Conservation (phyloP, 2,797 vertebrate genomes). For the Falco biarmicus region DNA sequence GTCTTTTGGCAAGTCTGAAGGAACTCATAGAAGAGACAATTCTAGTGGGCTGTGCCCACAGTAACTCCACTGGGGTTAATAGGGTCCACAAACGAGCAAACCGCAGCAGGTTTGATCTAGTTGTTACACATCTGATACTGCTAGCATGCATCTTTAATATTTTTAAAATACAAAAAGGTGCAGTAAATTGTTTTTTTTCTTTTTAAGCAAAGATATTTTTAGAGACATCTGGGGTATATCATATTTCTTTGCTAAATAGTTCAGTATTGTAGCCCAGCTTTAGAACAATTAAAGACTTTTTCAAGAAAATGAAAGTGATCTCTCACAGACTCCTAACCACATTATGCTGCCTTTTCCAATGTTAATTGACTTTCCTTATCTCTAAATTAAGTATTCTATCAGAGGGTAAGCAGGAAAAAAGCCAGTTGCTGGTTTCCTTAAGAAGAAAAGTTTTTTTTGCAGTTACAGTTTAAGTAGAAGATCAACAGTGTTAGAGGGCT, state of each 20-base stretch:
- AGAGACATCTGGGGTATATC: background rate
- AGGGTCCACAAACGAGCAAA: background rate
- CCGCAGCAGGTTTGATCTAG: background rate
- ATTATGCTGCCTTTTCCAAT: background rate
- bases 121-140: background rate
- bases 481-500: background rate
- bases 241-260: background rate
- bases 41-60: background rate
- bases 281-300: background rate
- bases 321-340: background rate
- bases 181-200: background rate
- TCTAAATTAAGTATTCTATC: constrained; percentile 8
- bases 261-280: background rate
- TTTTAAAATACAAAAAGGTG: background rate
- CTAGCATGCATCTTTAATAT: background rate
- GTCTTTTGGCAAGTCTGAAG: background rate
- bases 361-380: background rate
- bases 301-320: background rate
- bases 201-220: background rate
- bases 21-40: background rate
- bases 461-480: background rate
- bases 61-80: background rate
- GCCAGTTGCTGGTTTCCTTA: constrained; percentile 5
- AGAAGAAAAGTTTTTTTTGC: background rate
- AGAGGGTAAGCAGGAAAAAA: background rate